Conservation (phyloP, 2,797 vertebrate species). For the Otus scops region DNA sequence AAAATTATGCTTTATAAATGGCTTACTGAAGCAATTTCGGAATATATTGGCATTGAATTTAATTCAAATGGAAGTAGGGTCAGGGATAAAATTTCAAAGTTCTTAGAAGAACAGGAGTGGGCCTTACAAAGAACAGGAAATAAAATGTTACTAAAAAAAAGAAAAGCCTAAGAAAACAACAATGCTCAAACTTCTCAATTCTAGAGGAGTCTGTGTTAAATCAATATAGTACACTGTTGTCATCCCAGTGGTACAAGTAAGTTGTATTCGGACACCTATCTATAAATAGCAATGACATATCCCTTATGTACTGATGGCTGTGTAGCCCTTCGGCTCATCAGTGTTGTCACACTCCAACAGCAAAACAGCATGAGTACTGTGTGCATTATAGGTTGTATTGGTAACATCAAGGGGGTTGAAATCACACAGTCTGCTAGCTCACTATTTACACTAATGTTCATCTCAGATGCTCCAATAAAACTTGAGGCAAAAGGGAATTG, state of each 20-base stretch:
- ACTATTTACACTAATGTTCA: background rate
- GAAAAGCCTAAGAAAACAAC: background rate
- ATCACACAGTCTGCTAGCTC: background rate
- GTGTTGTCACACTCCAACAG: background rate
- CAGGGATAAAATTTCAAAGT: background rate
- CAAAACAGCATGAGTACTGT: background rate
- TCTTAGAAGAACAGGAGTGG: background rate
- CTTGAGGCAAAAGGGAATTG: background rate
- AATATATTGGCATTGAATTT: background rate
- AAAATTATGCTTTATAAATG: background rate
- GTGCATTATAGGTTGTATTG: background rate
- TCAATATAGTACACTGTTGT: background rate
- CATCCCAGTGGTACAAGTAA: background rate
- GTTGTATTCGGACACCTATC: background rate
- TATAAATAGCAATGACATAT: background rate
- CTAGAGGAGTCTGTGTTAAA: background rate
- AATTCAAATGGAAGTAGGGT: background rate
- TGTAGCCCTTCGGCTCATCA: background rate
- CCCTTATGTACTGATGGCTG: background rate
- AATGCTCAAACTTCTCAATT: background rate
- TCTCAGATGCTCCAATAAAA: background rate
- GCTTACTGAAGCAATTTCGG: background rate
- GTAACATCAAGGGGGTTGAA: background rate
- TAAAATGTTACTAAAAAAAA: background rate
- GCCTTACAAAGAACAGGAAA: background rate